A percentile compares a stretch with the other conserved stretches of the same genome.
These are phyloP conservation scores for Prunella strophiata DNA, from an alignment of 2,797 vertebrate species.

Conservation along the genomic window DNA sequence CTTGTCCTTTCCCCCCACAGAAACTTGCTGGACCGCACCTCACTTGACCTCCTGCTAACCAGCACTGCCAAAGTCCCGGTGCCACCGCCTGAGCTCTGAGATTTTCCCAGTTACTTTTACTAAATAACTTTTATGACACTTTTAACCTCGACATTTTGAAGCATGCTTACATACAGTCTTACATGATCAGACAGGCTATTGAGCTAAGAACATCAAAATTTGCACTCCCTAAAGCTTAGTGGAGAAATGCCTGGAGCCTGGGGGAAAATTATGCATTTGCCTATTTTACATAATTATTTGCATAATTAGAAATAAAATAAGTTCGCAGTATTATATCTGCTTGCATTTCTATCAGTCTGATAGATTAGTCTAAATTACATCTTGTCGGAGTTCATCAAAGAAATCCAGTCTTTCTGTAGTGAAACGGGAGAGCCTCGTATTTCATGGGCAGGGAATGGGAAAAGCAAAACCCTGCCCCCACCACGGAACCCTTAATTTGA, in stretches of 20 bases:
- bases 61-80: not conserved
- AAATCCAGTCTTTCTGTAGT: not conserved
- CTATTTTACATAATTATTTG: conserved; percentile 32
- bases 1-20: not conserved
- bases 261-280: conserved; percentile 4
- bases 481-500: not conserved
- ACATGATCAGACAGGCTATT: conserved; percentile 57
- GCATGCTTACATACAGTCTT: not conserved
- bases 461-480: not conserved
- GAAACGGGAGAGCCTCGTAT: not conserved
- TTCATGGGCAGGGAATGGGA: not conserved
- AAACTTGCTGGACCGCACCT: not conserved
- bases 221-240: conserved; percentile 41
- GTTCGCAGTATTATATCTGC: not conserved
- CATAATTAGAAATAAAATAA: conserved; percentile 57
- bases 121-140: not conserved
- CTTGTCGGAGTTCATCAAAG: not conserved
- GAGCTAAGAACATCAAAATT: conserved; percentile 44
- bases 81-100: conserved; percentile 3
- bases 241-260: conserved; percentile 35
- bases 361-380: conserved; percentile 13
- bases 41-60: not conserved
- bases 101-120: not conserved
- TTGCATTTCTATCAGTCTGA: conserved; percentile 46
- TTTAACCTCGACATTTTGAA: conserved; percentile 6